Evolutionary conservation across 2,797 vertebrate genomes (phyloP).

Genomic region (Acanthurus tractus): DNA sequence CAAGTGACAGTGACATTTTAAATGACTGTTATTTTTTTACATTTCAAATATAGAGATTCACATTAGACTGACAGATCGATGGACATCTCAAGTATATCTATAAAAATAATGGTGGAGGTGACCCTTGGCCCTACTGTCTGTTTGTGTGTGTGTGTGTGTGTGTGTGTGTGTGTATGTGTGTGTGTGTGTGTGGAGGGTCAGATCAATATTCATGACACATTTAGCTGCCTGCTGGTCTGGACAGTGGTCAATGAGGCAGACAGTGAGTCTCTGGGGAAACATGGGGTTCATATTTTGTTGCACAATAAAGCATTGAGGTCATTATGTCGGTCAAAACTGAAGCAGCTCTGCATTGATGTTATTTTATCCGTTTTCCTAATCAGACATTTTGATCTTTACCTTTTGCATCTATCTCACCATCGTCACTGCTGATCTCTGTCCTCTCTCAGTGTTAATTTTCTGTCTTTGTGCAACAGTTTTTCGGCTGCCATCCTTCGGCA

Average conservation of each 20-base stretch:
- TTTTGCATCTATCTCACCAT: constrained; percentile 42
- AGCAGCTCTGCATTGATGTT: constrained; percentile 42
- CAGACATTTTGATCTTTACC: constrained; percentile 51
- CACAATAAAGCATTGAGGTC: constrained; percentile 63
- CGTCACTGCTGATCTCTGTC: constrained; percentile 18
- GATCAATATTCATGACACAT: constrained; percentile 74
- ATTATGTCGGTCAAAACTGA: constrained; percentile 47
- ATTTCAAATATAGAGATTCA: background rate
- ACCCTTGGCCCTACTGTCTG: constrained; percentile 34
- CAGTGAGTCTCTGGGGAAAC: constrained; percentile 60
- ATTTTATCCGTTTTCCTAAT: constrained; percentile 53
- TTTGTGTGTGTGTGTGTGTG: background rate
- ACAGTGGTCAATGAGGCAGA: constrained; percentile 63
- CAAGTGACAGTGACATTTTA: background rate
- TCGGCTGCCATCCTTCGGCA: background rate
- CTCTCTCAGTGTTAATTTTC: constrained; percentile 25
- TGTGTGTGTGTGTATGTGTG: background rate
- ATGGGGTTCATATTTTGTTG: constrained; percentile 58
- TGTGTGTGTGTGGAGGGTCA: constrained; percentile 1
- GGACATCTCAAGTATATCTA: constrained; percentile 33
- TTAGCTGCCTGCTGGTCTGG: constrained; percentile 39
- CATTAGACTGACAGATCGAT: constrained; percentile 32
- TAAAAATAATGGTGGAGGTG: constrained; percentile 32
- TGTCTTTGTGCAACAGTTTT: constrained; percentile 4
- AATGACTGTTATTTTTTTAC: background rate